Evolutionary conservation across 2,113 vertebrate genomes (phyloP), one percentile per base, ranked within the genome.

Genomic region (Podiceps cristatus): DNA sequence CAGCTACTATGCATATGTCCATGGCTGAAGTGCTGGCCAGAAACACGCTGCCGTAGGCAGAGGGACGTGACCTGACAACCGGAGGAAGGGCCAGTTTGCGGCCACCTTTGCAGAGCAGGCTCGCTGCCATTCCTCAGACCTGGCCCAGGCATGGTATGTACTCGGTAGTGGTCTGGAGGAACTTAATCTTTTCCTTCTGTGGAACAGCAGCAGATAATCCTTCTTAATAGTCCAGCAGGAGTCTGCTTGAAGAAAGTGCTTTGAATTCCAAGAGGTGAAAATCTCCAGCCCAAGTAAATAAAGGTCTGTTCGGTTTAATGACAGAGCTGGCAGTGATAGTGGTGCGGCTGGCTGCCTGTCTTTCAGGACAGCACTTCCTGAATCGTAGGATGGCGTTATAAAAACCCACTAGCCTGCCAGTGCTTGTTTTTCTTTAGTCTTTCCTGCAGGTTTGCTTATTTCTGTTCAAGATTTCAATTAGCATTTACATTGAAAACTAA

Each of bases 301-400:
- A 53, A 27, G 58, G 14, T 52, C 56, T 2, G 3, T 24, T 10
- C 3, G 0, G 2, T 31, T 47, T 15, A 10, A 9, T 7, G 28
- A 13, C 2, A 1, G 35, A 40, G 50, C 10, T 69, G 55, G n/a
- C 44, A 11, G 27, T 1, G 2, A 3, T 31, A 8, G 14, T 0
- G 0, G 23, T 10, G 31, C 33, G 53, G 27, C 22, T 59, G 55
- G 18, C 5, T 0, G 0, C 31, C 44, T 52, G n/a, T 40, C 52
- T 50, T 5, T 7, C 3, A 3, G 60, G 69, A 59, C 47, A 25
- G 2, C 4, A 7, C 59, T 64, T 55, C 35, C 68, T 60, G 18
- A 49, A 7, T 25, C 1, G 0, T 52, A 73, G 33, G 14, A 44
- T 29, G 0, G 0, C 19, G 24, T 64, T 29, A 16, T 10, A 25